Base-by-base conservation (phyloP, 2,888 invertebrate species). In the Drosophila paucipuncta region DNA sequence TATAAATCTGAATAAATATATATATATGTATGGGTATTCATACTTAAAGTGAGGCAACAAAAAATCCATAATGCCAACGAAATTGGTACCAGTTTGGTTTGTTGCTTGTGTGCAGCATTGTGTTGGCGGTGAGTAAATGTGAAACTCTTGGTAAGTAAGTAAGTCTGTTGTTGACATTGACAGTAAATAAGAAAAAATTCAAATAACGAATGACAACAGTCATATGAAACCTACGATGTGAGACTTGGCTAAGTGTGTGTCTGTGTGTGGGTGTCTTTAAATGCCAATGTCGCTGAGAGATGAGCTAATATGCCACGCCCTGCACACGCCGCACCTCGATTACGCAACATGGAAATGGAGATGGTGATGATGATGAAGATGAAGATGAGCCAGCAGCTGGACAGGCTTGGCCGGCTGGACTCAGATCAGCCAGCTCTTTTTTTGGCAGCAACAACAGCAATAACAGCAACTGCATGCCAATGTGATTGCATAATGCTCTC, bases 401-500 rank as follows among this genome's bases (percentile, higher is more conserved):
- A 37, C 39, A 57, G 28, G 25, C 28, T 25, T 58, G 61, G 53
- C 33, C 53, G 62, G 52, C 47, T 22, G 47, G 47, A 47, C 13
- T 16, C 22, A 47, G 47, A 57, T 49, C 37, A 22, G 60, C 54
- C 41, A 58, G 61, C 65, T 57, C 39, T 68, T 73, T 22, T 22
- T 22, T 73, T 73, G 81, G 68, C 53, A 57, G 39, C 30, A 28
- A 22, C n/a, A 31, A 30, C 39, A 13, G 30, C 39, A 41, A 57
- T 13, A 22, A 7, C 47, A 47, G 7, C 47, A 25, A 31, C 73
- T 73, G 79, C 82, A 85, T 86, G 64, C 80, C 83, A 71, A 77
- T 67, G 68, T 61, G 73, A 82, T 85, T 86, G 68, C 87, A 76
- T 86, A 84, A 85, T 54, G 54, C 43, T 31, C 47, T 28, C 50